These are phyloP conservation scores for Clarias platycephalus DNA, from an alignment of 2,797 vertebrate species.

Conservation along the genomic window DNA sequence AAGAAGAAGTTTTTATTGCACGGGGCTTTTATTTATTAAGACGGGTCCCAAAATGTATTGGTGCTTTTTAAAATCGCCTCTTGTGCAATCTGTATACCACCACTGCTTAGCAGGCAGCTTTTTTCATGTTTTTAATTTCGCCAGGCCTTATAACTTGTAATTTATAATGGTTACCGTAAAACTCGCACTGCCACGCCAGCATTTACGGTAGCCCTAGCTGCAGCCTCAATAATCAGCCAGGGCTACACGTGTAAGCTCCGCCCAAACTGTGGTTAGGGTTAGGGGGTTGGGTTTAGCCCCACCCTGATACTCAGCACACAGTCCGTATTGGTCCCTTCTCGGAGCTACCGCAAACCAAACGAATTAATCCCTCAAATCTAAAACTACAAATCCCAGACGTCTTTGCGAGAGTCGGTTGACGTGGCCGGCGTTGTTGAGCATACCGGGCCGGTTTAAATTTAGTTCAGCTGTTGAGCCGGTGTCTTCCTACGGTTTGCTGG, in stretches of 20 bases:
- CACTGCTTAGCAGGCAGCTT: neutral
- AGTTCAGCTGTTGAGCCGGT: neutral
- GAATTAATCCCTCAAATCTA: neutral
- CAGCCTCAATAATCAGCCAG: no score
- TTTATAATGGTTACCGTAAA: neutral
- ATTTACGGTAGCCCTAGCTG: no score
- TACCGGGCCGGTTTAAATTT: constrained; percentile 77
- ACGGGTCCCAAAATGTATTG: neutral
- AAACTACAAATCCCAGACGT: constrained; percentile 68
- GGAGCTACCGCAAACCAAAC: neutral
- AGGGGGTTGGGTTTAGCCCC: no score
- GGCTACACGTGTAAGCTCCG: no score
- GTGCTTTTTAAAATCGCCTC: neutral
- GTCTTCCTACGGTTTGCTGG: neutral
- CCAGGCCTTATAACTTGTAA: no score
- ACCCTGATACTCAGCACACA: no score
- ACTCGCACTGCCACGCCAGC: rapidly evolving
- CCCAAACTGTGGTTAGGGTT: no score
- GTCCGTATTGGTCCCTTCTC: no score
- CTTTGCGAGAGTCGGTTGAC: constrained; percentile 59
- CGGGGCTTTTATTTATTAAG: neutral
- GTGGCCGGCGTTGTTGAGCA: constrained; percentile 58
- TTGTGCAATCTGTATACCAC: neutral
- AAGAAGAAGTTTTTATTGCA: neutral
- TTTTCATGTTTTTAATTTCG: no score